These are phyloP conservation scores for Aromia moschata DNA, from an alignment of 2,888 invertebrate species.

Conservation along the genomic window DNA sequence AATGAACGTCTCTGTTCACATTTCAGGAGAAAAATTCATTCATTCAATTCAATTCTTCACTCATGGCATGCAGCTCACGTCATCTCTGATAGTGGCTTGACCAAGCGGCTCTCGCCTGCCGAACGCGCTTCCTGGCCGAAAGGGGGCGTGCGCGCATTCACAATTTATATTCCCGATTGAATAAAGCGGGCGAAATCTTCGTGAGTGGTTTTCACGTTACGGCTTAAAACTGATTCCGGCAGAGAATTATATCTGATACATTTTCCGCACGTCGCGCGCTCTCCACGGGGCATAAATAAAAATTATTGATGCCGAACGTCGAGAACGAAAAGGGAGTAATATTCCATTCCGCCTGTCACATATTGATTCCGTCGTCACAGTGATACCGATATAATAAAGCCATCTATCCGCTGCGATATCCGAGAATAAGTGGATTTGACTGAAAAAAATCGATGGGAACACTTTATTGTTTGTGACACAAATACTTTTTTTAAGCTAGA, in stretches of 20 bases:
- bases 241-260: conserved; percentile 7
- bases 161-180: conserved; percentile 30
- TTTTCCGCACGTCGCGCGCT: conserved; percentile 8
- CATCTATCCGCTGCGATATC: too few relatives aligned
- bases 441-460: too few relatives aligned
- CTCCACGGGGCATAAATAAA: conserved; percentile 5
- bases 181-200: conserved; percentile 22
- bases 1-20: too few relatives aligned
- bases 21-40: too few relatives aligned
- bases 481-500: too few relatives aligned
- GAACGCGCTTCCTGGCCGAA: conserved; percentile 1
- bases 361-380: background rate
- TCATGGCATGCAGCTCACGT: conserved; percentile 17
- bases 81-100: conserved; percentile 9
- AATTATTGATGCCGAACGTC: conserved; percentile 8
- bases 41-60: too few relatives aligned
- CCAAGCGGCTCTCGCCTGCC: conserved; percentile 5
- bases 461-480: too few relatives aligned
- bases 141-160: conserved; percentile 21
- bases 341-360: background rate
- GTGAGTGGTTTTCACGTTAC: conserved; percentile 21
- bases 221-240: conserved; percentile 16
- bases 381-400: too few relatives aligned
- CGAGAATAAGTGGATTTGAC: too few relatives aligned
- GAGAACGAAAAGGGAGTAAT: background rate